These are phyloP conservation scores for Leptosomus discolor DNA, from an alignment of 2,113 vertebrate species.

Conservation along the genomic window DNA sequence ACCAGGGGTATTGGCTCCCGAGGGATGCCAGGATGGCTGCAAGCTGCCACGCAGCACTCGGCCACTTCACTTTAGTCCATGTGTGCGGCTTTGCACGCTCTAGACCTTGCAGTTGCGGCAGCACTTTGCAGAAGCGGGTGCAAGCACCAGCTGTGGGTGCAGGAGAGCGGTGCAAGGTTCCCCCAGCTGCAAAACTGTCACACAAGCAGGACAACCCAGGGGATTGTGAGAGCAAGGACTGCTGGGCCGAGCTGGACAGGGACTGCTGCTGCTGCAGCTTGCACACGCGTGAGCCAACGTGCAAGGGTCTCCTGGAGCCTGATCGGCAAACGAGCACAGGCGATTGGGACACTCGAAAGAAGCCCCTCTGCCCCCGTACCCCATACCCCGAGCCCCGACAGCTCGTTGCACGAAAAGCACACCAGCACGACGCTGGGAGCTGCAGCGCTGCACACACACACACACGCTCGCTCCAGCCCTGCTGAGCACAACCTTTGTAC, in stretches of 20 bases:
- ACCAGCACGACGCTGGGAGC: background rate
- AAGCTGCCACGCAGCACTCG: rapidly evolving
- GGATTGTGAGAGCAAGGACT: background rate
- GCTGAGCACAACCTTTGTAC: slow-evolving; percentile 40
- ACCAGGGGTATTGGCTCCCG: rapidly evolving
- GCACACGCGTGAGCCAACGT: rapidly evolving
- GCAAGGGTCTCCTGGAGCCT: background rate
- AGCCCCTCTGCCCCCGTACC: background rate
- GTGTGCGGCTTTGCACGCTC: background rate
- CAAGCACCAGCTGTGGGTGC: background rate
- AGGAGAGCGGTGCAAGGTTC: background rate
- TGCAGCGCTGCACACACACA: background rate
- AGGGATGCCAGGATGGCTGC: background rate
- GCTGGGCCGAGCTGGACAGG: background rate
- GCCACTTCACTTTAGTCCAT: background rate
- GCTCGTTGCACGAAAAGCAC: background rate
- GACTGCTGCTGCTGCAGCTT: background rate
- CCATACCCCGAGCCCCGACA: background rate
- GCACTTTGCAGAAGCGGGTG: background rate
- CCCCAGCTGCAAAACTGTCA: background rate
- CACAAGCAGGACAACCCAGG: background rate
- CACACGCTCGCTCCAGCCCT: background rate
- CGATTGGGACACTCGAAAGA: background rate
- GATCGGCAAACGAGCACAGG: rapidly evolving
- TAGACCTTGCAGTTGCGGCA: background rate